Base-by-base conservation (phyloP, 2,797 vertebrate species). In the Cuculus canorus region DNA sequence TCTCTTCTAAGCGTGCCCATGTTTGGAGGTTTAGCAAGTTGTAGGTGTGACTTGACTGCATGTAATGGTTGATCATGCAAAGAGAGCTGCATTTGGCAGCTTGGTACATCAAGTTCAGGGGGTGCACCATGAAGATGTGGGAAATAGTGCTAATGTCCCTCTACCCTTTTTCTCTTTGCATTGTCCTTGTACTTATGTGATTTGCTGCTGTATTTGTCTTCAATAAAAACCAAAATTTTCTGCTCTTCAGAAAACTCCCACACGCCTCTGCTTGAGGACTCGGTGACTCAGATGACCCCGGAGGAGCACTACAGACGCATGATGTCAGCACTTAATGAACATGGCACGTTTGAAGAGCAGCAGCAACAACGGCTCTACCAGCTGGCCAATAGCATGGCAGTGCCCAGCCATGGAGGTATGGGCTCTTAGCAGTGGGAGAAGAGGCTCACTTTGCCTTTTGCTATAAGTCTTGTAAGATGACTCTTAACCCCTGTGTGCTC, bases 301-400 rank as follows among this genome's bases (percentile, higher is more conserved):
- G 99, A 99, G 97, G 99, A 99, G 96, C 99, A 99, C 97, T 99
- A 99, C 96, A 98, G 98, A 87, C 98, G 98, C 92, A 98, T 99
- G 97, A 98, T 99, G 98, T 99, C 99, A 3, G 99, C 99, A 3
- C 98, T 99, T 81, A 99, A 98, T 1, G 99, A 99, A 81, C 98
- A 99, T 7, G 94, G 98, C 92, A 97, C 98, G 86, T 99, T 98
- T 9, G 99, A 99, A 92, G 99, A 99, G 97, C 99, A 99, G 96
- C 99, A 99, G 97, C 97, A 97, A 0, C 99, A 99, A 75, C 98
- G 98, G 11, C 98, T 99, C 92, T 99, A 98, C 97, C 99, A 99
- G 97, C 96, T 99, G 97, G 99, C 99, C 65, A 99, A 98, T 98
- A 99, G 98, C 97, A 99, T 99, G 98, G 98, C 98, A 17, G 97